Percentiles rank a stretch among this genome's conserved stretches.
phyloP scores from a whole-genome alignment of 2,113 vertebrate genomes.

The Cynopterus brachyotis region DNA sequence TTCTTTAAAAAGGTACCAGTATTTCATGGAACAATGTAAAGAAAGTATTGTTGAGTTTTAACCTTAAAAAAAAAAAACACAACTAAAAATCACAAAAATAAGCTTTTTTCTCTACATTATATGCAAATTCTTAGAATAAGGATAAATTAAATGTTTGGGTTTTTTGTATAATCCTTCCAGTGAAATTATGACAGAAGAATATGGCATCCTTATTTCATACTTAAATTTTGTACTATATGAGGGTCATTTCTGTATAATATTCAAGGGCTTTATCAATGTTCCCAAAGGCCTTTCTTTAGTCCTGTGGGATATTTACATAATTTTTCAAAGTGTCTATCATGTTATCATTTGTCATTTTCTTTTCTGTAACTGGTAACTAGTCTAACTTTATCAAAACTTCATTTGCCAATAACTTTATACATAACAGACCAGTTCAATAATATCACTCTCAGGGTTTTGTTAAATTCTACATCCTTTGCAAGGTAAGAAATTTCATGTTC shows the following conservation, averaged over 20 bases:
- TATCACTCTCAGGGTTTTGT: slow-evolving; percentile 17
- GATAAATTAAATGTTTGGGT: not conserved
- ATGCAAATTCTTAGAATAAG: slow-evolving; percentile 19
- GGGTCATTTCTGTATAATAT: not conserved
- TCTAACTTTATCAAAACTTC: not conserved
- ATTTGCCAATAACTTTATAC: slow-evolving; percentile 21
- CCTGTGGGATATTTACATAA: not conserved
- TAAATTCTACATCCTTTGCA: slow-evolving; percentile 15
- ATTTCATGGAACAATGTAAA: slow-evolving; percentile 16
- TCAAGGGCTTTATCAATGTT: slow-evolving; percentile 36
- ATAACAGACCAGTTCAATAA: not conserved
- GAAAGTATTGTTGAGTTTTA: not conserved
- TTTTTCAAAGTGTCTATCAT: slow-evolving; percentile 29
- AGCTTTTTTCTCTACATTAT: not conserved
- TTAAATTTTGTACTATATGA: not conserved
- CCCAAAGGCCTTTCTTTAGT: not conserved
- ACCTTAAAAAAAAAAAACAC: not conserved
- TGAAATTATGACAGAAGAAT: slow-evolving; percentile 40
- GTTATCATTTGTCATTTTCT: not conserved
- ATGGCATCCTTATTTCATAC: slow-evolving; percentile 21
- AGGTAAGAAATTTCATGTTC: slow-evolving; percentile 26
- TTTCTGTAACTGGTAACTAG: slow-evolving; percentile 33
- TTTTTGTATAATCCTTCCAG: not conserved
- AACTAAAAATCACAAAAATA: slow-evolving; percentile 22
- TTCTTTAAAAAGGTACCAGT: slow-evolving; percentile 30